phyloP scores from a whole-genome alignment of 2,113 vertebrate species.

The Eurystomus gularis region DNA sequence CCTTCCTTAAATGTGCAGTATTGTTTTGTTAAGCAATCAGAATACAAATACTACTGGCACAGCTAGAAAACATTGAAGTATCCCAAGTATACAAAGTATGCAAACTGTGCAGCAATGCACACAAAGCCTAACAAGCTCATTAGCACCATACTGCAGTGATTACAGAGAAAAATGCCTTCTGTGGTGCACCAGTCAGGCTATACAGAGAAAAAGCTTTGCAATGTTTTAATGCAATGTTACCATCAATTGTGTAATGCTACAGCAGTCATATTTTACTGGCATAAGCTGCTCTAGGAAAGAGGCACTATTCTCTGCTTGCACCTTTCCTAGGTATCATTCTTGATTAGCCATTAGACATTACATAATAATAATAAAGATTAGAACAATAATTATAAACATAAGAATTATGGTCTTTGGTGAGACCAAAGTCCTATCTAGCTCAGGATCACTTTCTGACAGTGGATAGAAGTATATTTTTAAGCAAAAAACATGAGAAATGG shows the following conservation, averaged over 20 bases:
- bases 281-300: not conserved
- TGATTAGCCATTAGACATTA: not conserved
- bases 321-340: not conserved
- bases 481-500: not conserved
- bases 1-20: conserved; percentile 11
- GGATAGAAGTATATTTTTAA: not conserved
- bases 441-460: not conserved
- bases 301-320: not conserved
- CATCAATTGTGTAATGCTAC: not conserved
- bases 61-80: conserved; percentile 24
- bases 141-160: conserved; percentile 49
- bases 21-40: conserved; percentile 42
- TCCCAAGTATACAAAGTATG: conserved; percentile 30
- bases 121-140: conserved; percentile 62
- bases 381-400: not conserved
- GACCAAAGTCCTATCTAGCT: not conserved
- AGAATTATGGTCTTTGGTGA: not conserved
- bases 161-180: conserved; percentile 37
- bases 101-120: conserved; percentile 46
- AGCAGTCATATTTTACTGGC: not conserved
- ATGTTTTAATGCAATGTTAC: not conserved
- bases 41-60: conserved; percentile 29
- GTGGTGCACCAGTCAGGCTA: not conserved
- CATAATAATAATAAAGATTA: not conserved
- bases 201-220: not conserved